Percentiles rank a stretch among this genome's conserved stretches.
These are phyloP conservation scores for Xenopus laevis DNA, from an alignment of 2,113 vertebrate species.

Conservation along the genomic window DNA sequence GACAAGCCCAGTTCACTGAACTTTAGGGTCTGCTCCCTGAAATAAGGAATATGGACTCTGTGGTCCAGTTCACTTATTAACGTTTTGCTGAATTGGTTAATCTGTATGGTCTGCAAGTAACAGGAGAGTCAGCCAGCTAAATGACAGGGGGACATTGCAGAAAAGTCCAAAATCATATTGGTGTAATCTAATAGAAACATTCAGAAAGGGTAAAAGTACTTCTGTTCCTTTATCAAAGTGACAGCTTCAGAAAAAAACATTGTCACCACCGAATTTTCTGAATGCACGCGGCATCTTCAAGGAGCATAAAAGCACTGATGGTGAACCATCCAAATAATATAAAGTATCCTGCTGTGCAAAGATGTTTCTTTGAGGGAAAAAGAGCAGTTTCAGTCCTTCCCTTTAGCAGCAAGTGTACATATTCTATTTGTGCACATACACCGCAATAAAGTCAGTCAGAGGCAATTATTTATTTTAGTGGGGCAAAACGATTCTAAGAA, in stretches of 20 bases:
- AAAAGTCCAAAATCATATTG: slow-evolving; percentile 48
- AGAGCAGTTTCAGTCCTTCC: neutral
- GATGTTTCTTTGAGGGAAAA: slow-evolving; percentile 10
- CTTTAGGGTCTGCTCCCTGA: slow-evolving; percentile 46
- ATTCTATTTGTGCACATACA: too few relatives aligned
- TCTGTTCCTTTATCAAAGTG: slow-evolving; percentile 31
- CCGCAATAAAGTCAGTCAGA: too few relatives aligned
- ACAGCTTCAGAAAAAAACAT: neutral
- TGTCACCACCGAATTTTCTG: slow-evolving; percentile 19
- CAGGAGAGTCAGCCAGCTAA: slow-evolving; percentile 47
- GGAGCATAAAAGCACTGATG: slow-evolving; percentile 30
- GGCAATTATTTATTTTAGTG: too few relatives aligned
- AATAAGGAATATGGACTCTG: slow-evolving; percentile 49
- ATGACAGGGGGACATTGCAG: slow-evolving; percentile 35
- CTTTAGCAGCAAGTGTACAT: neutral
- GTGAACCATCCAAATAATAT: slow-evolving; percentile 41
- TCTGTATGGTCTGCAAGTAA: slow-evolving; percentile 52
- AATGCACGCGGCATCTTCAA: slow-evolving; percentile 35
- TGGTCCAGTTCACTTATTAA: slow-evolving; percentile 39
- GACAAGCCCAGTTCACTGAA: slow-evolving; percentile 34
- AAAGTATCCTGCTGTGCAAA: slow-evolving; percentile 29
- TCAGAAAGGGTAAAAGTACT: slow-evolving; percentile 37
- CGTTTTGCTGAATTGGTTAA: slow-evolving; percentile 49
- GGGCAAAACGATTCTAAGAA: too few relatives aligned
- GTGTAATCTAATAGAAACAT: slow-evolving; percentile 46